A percentile compares a stretch with the other conserved stretches of the same genome.
These are phyloP conservation scores for Rhyzopertha dominica DNA, from an alignment of 1,140 invertebrate genomes.

Conservation along the genomic window DNA sequence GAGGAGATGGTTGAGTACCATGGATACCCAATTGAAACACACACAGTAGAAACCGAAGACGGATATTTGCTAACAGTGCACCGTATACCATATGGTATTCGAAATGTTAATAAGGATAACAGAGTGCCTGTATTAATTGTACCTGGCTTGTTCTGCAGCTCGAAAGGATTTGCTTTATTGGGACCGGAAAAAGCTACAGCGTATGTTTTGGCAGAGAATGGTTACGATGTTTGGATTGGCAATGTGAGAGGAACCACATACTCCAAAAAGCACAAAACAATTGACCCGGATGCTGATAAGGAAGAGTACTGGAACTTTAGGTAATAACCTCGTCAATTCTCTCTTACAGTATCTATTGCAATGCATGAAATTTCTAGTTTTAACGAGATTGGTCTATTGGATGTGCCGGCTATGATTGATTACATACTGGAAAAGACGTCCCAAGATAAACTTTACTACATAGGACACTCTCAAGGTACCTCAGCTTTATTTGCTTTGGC, in stretches of 20 bases:
- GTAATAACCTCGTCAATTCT: too few relatives aligned
- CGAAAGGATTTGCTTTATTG: neutral
- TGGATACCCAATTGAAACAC: slow-evolving; percentile 63
- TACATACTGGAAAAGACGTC: slow-evolving; percentile 60
- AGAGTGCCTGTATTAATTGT: slow-evolving; percentile 47
- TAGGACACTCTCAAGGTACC: slow-evolving; percentile 65
- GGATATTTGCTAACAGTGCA: slow-evolving; percentile 68
- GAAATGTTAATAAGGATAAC: slow-evolving; percentile 24
- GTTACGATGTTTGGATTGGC: slow-evolving; percentile 70
- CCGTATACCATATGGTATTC: slow-evolving; percentile 58
- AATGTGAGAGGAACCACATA: slow-evolving; percentile 61
- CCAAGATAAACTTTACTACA: slow-evolving; percentile 57
- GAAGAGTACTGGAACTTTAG: slow-evolving; percentile 63
- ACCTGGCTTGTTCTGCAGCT: slow-evolving; percentile 69
- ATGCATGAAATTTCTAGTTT: slow-evolving; percentile 7
- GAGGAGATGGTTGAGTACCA: slow-evolving; percentile 55
- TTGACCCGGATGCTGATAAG: slow-evolving; percentile 45
- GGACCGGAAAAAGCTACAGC: slow-evolving; percentile 42
- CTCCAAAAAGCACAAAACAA: slow-evolving; percentile 45
- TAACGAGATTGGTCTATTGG: slow-evolving; percentile 72
- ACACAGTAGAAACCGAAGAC: slow-evolving; percentile 61
- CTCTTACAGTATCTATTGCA: neutral
- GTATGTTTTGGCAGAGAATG: slow-evolving; percentile 60
- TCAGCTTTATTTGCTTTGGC: slow-evolving; percentile 57
- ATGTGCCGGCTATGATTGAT: slow-evolving; percentile 72